phyloP scores from a whole-genome alignment of 2,888 invertebrate genomes.

The Plemyria rubiginata region DNA sequence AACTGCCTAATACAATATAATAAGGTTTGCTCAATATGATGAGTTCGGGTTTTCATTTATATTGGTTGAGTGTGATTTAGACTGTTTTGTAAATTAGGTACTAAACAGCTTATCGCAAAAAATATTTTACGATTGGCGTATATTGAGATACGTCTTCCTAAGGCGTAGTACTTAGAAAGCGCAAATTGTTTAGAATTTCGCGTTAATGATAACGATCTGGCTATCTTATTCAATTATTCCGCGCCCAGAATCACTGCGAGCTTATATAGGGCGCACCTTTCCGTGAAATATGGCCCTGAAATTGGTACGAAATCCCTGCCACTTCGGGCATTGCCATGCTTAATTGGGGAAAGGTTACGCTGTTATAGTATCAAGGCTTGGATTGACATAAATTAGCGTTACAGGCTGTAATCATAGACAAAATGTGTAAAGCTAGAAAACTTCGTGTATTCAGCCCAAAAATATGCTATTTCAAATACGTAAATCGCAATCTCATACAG shows the following conservation, averaged over 20 bases:
- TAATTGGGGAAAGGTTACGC: constrained; percentile 41
- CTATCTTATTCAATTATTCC: constrained; percentile 27
- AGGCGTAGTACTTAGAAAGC: too few species aligned
- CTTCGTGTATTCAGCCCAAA: neutral
- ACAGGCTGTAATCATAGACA: constrained; percentile 21
- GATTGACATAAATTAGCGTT: constrained; percentile 48
- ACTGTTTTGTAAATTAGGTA: neutral
- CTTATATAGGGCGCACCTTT: constrained; percentile 24
- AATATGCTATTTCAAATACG: too few species aligned
- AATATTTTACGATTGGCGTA: too few species aligned
- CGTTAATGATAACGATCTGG: neutral
- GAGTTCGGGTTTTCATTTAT: neutral
- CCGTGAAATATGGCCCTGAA: constrained; percentile 27
- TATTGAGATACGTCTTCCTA: too few species aligned
- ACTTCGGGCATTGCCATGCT: constrained; percentile 34
- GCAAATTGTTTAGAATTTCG: too few species aligned
- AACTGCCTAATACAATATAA: neutral
- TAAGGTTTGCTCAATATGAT: neutral
- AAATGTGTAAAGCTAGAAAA: constrained; percentile 1
- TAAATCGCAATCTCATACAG: too few species aligned
- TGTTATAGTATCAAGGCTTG: constrained; percentile 37
- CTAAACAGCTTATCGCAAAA: too few species aligned
- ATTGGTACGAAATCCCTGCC: constrained; percentile 33
- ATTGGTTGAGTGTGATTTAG: too few species aligned
- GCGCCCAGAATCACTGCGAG: constrained; percentile 16